Percentiles rank a stretch among this genome's conserved stretches.
Evolutionary conservation across 1,140 invertebrate genomes (phyloP).

Genomic region (Drosophila truncata): DNA sequence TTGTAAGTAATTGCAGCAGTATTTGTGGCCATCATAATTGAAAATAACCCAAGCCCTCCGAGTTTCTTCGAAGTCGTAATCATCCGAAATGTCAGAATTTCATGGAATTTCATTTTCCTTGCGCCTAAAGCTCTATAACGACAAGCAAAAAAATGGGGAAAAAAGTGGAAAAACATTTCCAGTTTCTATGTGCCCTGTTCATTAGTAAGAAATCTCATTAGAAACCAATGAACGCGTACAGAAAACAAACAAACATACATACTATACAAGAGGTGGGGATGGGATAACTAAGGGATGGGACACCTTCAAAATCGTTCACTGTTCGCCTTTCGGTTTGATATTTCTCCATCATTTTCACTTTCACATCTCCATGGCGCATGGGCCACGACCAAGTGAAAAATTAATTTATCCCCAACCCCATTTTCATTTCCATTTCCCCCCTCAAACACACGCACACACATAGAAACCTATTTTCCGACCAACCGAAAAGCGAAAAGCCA

Average conservation of each 20-base stretch:
- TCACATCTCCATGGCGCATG: constrained; percentile 63
- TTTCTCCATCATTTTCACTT: constrained; percentile 71
- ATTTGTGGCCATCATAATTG: constrained; percentile 3
- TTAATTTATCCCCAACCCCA: constrained; percentile 56
- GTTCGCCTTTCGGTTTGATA: constrained; percentile 26
- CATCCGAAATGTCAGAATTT: constrained; percentile 22
- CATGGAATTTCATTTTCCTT: constrained; percentile 21
- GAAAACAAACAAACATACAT: constrained; percentile 48
- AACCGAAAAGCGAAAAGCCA: constrained; percentile 56
- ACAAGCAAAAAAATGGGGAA: constrained; percentile 1
- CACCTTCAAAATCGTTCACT: constrained; percentile 39
- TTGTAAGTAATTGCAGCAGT: background rate
- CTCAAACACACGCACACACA: background rate
- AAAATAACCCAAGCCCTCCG: background rate
- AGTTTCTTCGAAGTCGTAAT: constrained; percentile 24
- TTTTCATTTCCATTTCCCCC: constrained; percentile 11
- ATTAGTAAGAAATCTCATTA: constrained; percentile 80
- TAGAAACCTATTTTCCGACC: constrained; percentile 35
- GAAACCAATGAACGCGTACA: constrained; percentile 74
- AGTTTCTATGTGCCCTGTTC: constrained; percentile 63
- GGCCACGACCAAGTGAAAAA: constrained; percentile 65
- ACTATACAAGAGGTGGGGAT: background rate
- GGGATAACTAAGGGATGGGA: constrained; percentile 8
- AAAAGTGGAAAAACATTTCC: constrained; percentile 38
- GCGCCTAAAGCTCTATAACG: constrained; percentile 1